Percentiles rank a stretch among this genome's conserved stretches.
Conservation (phyloP, 2,113 vertebrate genomes). For the Indicator indicator region DNA sequence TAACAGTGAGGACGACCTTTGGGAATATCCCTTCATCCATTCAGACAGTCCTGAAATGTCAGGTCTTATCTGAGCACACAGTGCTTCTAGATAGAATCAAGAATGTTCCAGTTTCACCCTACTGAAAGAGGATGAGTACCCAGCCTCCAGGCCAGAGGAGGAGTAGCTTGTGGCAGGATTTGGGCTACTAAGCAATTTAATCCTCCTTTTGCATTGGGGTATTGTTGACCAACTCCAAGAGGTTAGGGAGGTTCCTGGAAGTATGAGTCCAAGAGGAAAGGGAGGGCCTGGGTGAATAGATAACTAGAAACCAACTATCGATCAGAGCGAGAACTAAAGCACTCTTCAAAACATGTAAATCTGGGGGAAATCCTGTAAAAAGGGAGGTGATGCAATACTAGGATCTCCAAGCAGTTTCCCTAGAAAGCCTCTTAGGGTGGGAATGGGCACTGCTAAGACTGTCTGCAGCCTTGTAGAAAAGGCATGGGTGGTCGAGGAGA, state of each 20-base stretch:
- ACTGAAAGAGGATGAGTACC: not conserved
- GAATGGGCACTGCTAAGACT: not conserved
- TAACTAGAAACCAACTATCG: not conserved
- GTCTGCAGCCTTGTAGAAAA: not conserved
- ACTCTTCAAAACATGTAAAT: not conserved
- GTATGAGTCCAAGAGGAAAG: not conserved
- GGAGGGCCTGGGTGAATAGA: not conserved
- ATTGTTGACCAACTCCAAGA: not conserved
- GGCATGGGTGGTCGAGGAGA: not conserved
- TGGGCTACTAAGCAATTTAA: not conserved
- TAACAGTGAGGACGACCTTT: not conserved
- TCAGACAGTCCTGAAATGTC: not conserved
- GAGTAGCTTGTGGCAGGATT: not conserved
- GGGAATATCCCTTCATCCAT: not conserved
- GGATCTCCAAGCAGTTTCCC: not conserved
- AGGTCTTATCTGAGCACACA: accelerated
- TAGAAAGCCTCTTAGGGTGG: not conserved
- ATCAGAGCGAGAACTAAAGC: not conserved
- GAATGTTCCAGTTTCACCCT: not conserved
- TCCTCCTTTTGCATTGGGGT: not conserved
- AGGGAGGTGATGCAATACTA: not conserved
- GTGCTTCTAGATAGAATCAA: not conserved
- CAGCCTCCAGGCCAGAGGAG: not conserved
- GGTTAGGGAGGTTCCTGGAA: not conserved
- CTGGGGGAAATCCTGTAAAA: not conserved